phyloP scores from a whole-genome alignment of 37 sponge, comb jelly and placozoan genomes.

The Cladorhizidae sp. region DNA sequence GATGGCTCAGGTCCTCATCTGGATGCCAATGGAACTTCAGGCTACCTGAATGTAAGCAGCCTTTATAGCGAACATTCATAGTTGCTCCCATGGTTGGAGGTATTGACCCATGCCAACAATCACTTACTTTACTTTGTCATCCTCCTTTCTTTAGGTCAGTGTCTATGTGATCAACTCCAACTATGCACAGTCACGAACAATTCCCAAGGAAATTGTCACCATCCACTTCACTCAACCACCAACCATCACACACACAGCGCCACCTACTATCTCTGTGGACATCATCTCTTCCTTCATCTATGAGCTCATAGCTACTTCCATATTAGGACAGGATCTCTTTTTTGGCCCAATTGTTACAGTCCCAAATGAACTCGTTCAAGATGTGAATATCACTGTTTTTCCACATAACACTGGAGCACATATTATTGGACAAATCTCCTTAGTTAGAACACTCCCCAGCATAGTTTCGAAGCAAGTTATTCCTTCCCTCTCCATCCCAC shows the following conservation, averaged over 20 bases:
- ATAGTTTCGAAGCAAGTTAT: background rate
- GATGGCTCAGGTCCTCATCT: slow-evolving; percentile 47
- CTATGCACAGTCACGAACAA: slow-evolving; percentile 21
- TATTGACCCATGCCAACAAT: background rate
- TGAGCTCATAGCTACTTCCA: background rate
- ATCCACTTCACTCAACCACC: slow-evolving; percentile 29
- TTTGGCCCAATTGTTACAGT: background rate
- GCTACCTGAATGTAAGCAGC: slow-evolving; percentile 35
- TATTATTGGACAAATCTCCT: background rate
- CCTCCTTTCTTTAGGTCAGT: slow-evolving; percentile 36
- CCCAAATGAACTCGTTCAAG: background rate
- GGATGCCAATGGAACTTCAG: slow-evolving; percentile 30
- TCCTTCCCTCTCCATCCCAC: slow-evolving; percentile 1
- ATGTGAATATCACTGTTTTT: background rate
- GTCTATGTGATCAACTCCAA: slow-evolving; percentile 50
- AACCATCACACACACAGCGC: slow-evolving; percentile 27
- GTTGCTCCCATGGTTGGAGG: background rate
- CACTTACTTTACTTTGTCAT: background rate
- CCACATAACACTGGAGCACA: background rate
- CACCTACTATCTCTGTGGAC: slow-evolving; percentile 2
- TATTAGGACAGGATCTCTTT: background rate
- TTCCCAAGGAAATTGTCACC: background rate
- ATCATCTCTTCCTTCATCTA: slow-evolving; percentile 12
- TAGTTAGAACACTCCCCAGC: background rate
- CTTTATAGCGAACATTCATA: background rate